These are phyloP conservation scores for Cassiopea andromeda DNA, from an alignment of 30 jellyfish, hydroid and myxozoan genomes.

Conservation along the genomic window DNA sequence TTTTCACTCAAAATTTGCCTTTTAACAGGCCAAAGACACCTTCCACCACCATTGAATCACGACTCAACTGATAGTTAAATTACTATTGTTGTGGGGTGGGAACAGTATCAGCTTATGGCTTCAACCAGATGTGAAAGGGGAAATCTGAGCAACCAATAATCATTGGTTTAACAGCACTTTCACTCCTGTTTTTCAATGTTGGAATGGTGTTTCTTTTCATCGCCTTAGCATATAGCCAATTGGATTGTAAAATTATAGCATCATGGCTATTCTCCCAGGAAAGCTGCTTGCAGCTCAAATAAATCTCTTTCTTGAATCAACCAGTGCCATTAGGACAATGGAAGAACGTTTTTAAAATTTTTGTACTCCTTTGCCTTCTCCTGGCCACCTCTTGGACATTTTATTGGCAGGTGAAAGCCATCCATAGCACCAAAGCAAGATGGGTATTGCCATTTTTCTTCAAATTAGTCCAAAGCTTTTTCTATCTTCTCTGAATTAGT, in stretches of 20 bases:
- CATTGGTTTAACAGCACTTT: not conserved
- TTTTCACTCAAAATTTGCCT: not conserved
- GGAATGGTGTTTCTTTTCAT: not conserved
- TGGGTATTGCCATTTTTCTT: constrained; percentile 28
- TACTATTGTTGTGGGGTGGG: constrained; percentile 9
- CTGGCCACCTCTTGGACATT: constrained; percentile 30
- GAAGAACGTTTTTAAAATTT: constrained; percentile 1
- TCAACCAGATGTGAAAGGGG: constrained; percentile 22
- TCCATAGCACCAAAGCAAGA: constrained; percentile 15
- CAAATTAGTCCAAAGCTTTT: not conserved
- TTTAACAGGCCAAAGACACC: constrained; percentile 35
- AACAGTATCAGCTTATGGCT: constrained; percentile 31
- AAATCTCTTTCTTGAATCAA: constrained; percentile 15
- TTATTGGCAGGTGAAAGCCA: not conserved
- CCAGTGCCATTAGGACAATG: constrained; percentile 3
- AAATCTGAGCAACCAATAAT: constrained; percentile 44
- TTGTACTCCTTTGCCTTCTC: constrained; percentile 31
- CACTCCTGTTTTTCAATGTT: not conserved
- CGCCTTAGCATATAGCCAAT: not conserved
- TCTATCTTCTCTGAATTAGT: not conserved
- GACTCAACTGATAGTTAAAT: constrained; percentile 25
- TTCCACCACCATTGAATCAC: constrained; percentile 59
- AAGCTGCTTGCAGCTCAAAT: constrained; percentile 8
- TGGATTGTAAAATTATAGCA: constrained; percentile 5
- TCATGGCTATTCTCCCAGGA: constrained; percentile 21